Evolutionary conservation across 2,797 vertebrate genomes (phyloP), one percentile per base, ranked within the genome.

Genomic region (Mallotus villosus): DNA sequence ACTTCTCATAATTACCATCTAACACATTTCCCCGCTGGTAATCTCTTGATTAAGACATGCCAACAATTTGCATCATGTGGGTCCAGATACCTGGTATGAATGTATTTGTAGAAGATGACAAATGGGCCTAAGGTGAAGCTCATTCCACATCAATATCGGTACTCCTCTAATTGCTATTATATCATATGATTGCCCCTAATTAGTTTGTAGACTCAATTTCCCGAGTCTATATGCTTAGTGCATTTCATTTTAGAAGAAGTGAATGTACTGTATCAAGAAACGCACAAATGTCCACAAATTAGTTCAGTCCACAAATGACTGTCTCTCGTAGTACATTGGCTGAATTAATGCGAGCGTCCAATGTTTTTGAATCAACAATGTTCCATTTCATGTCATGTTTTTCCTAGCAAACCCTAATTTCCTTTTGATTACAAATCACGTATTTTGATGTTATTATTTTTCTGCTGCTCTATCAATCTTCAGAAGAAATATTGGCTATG

Each of bases 91-190:
- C 17, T 12, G 46, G 41, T 16, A 19, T 34, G 61, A 49, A 66
- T 25, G 3, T 37, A 2, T 65, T 66, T 51, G 22, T 66, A 19
- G 14, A 66, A 53, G 41, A 27, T 5, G 64, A 66, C 22, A 25
- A 51, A 49, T 17, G 37, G 37, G 9, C 14, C 37, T 37, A 66
- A 66, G 41, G 24, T 51, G 46, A 51, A 27, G 24, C 25, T 53
- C 16, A 55, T 29, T 60, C 22, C 58, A 60, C 11, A 22, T 60
- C 21, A 60, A 60, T 25, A 60, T 60, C 11, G 8, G 34, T 17
- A 37, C 62, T 63, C 62, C 41, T 63, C 22, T 63, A 41, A 63
- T 63, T 67, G 17, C 65, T 67, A 9, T 67, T 55, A 67, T 24
- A 67, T 67, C 51, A 53, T 29, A 8, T 6, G 19, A 21, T n/a